phyloP scores from a whole-genome alignment of 2,888 invertebrate genomes.

The Urechis unicinctus region DNA sequence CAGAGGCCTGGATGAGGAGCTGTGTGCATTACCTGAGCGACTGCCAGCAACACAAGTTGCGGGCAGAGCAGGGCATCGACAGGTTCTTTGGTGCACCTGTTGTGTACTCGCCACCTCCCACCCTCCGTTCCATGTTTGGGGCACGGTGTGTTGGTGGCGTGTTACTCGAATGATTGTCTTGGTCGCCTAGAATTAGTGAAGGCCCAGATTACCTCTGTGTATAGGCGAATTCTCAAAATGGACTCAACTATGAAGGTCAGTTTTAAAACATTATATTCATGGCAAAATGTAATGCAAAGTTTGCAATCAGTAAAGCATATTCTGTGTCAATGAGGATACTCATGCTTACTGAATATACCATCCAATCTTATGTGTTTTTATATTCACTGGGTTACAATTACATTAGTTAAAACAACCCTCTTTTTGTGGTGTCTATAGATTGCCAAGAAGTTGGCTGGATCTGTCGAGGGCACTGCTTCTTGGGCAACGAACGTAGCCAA shows the following conservation, averaged over 20 bases:
- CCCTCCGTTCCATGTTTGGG: constrained; percentile 11
- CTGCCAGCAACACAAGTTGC: constrained; percentile 1
- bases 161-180: constrained; percentile 20
- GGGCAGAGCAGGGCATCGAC: background rate
- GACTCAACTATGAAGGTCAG: constrained; percentile 25
- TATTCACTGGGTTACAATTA: too few relatives aligned
- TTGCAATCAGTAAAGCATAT: too few relatives aligned
- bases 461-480: constrained; percentile 18
- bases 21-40: constrained; percentile 14
- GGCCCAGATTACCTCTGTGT: constrained; percentile 24
- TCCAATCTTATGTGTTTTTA: too few relatives aligned
- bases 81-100: background rate
- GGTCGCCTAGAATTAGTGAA: constrained; percentile 20
- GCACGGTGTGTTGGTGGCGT: constrained; percentile 21
- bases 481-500: constrained; percentile 28
- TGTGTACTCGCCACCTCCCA: constrained; percentile 4
- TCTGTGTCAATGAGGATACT: too few relatives aligned
- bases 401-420: too few relatives aligned
- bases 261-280: too few relatives aligned
- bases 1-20: constrained; percentile 15
- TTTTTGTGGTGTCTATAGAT: too few relatives aligned
- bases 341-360: too few relatives aligned
- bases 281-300: too few relatives aligned
- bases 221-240: constrained; percentile 24
- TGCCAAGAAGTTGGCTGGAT: constrained; percentile 8